These are phyloP conservation scores for Daboia siamensis DNA, from an alignment of 2,113 vertebrate species.

Conservation along the genomic window DNA sequence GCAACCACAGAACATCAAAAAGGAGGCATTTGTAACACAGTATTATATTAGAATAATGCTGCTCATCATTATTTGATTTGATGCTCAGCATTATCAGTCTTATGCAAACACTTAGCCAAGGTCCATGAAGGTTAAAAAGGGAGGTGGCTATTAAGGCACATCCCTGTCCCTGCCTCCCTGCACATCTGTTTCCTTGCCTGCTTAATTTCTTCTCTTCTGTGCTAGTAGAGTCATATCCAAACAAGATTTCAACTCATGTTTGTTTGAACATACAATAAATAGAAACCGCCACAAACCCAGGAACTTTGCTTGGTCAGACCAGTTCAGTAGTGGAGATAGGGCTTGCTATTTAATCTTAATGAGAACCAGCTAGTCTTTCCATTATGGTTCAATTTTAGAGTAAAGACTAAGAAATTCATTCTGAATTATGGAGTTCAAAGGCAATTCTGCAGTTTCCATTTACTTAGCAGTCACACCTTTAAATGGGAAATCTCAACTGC, in stretches of 20 bases:
- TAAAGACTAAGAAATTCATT: background rate
- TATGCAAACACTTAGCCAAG: background rate
- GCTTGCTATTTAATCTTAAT: background rate
- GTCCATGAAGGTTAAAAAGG: background rate
- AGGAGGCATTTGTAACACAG: background rate
- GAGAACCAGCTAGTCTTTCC: background rate
- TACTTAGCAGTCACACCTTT: background rate
- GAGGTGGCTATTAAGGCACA: background rate
- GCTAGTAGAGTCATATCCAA: background rate
- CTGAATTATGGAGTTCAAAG: background rate
- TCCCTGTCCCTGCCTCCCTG: rapidly evolving
- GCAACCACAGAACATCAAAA: background rate
- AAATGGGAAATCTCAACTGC: background rate
- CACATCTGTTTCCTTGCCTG: background rate
- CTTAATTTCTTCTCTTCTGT: background rate
- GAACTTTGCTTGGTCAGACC: background rate
- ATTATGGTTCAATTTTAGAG: background rate
- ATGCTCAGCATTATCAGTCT: background rate
- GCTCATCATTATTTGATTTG: background rate
- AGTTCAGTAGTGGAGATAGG: background rate
- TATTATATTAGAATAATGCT: background rate
- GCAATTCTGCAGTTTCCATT: background rate
- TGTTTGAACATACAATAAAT: background rate
- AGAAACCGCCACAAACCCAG: background rate
- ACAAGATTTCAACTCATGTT: background rate